A percentile compares a stretch with the other conserved stretches of the same genome.
phyloP scores from a whole-genome alignment of 2,797 vertebrate genomes.

The Apogon talboti region DNA sequence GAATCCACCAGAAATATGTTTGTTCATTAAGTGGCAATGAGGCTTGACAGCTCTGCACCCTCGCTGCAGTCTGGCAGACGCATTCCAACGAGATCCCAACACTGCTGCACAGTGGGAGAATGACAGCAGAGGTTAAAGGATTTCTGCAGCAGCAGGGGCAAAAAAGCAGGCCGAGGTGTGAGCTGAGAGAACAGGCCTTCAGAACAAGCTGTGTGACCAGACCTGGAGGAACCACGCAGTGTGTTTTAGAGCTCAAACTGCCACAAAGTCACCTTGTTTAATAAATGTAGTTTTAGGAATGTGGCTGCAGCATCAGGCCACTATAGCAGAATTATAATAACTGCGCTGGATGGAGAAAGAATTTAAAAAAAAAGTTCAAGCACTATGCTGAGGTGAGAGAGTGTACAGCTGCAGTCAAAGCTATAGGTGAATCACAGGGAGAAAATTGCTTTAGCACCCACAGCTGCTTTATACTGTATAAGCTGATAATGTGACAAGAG shows the following conservation, averaged over 20 bases:
- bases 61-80: conserved; percentile 62
- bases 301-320: conserved; percentile 30
- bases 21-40: conserved; percentile 77
- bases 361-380: conserved; percentile 44
- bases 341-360: conserved; percentile 27
- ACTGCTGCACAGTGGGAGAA: conserved; percentile 57
- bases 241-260: conserved; percentile 53
- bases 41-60: conserved; percentile 70
- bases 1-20: conserved; percentile 70
- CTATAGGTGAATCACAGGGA: conserved; percentile 55
- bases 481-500: conserved; percentile 66
- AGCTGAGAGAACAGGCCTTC: conserved; percentile 50
- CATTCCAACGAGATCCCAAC: conserved; percentile 39
- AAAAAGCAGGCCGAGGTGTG: conserved; percentile 48
- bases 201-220: conserved; percentile 50
- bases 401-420: conserved; percentile 35
- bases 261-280: conserved; percentile 72
- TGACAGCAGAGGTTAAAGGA: conserved; percentile 79
- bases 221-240: conserved; percentile 60
- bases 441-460: conserved; percentile 55
- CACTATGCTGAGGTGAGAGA: conserved; percentile 37
- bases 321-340: conserved; percentile 56
- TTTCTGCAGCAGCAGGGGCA: conserved; percentile 66
- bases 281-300: conserved; percentile 46
- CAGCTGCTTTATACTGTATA: conserved; percentile 47